A percentile compares a stretch with the other conserved stretches of the same genome.
Evolutionary conservation across 2,797 vertebrate genomes (phyloP).

Genomic region (Columba guinea): DNA sequence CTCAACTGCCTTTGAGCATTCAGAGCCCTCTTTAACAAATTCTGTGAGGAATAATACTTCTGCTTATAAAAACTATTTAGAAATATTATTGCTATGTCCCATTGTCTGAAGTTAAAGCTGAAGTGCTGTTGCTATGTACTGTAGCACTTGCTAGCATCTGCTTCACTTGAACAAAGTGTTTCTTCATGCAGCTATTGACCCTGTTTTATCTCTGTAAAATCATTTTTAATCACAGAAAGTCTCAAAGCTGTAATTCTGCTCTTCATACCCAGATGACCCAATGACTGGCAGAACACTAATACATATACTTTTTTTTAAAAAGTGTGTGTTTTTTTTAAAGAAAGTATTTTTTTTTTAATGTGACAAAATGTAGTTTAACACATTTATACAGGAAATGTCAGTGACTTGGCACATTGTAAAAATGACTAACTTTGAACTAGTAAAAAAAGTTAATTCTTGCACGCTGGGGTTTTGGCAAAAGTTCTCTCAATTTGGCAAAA

Average conservation of each 20-base stretch:
- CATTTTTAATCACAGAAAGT: neutral
- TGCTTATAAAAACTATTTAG: neutral
- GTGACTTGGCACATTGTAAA: neutral
- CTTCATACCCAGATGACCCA: neutral
- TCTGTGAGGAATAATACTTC: neutral
- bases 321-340: neutral
- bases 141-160: conserved; percentile 34
- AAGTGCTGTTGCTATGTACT: neutral
- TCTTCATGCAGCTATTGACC: neutral
- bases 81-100: conserved; percentile 46
- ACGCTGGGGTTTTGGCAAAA: neutral
- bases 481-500: neutral
- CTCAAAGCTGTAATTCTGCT: neutral
- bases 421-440: neutral
- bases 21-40: neutral
- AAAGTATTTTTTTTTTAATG: neutral
- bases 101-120: neutral
- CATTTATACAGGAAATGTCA: neutral
- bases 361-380: neutral
- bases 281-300: neutral
- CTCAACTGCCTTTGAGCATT: neutral
- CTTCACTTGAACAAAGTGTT: neutral
- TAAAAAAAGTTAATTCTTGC: neutral
- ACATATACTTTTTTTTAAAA: neutral
- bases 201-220: neutral